Evolutionary conservation across 1,140 invertebrate genomes (phyloP).

Genomic region (Habropoda laboriosa): DNA sequence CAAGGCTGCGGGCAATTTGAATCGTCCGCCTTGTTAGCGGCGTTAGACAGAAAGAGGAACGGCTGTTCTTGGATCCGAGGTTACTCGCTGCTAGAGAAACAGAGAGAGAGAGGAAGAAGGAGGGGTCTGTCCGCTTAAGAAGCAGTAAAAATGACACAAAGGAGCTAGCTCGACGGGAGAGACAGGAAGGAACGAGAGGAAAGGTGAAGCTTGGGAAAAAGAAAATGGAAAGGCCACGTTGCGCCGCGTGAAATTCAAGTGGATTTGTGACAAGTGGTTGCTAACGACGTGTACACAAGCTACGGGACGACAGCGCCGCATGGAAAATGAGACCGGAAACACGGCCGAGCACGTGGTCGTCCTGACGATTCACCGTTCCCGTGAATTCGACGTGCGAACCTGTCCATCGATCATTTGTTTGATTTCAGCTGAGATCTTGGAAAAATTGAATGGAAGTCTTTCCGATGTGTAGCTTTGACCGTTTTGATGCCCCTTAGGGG

Average conservation of each 20-base stretch:
- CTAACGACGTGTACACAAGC: slow-evolving; percentile 73
- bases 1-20: slow-evolving; percentile 65
- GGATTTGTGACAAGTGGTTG: slow-evolving; percentile 68
- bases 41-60: slow-evolving; percentile 57
- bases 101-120: background rate
- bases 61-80: background rate
- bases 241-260: slow-evolving; percentile 60
- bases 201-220: background rate
- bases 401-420: background rate
- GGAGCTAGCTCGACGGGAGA: background rate
- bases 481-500: no score
- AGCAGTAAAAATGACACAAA: slow-evolving; percentile 24
- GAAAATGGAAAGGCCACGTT: slow-evolving; percentile 11
- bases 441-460: background rate
- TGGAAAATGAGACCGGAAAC: slow-evolving; percentile 63
- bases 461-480: no score
- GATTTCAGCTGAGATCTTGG: background rate
- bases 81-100: background rate
- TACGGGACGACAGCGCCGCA: slow-evolving; percentile 21
- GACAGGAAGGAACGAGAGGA: background rate
- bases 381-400: background rate
- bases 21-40: slow-evolving; percentile 70
- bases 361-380: background rate
- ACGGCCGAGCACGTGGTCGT: background rate
- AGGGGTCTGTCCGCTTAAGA: slow-evolving; percentile 15